phyloP scores from a whole-genome alignment of 2,113 vertebrate genomes.

The Hippocampus abdominalis region DNA sequence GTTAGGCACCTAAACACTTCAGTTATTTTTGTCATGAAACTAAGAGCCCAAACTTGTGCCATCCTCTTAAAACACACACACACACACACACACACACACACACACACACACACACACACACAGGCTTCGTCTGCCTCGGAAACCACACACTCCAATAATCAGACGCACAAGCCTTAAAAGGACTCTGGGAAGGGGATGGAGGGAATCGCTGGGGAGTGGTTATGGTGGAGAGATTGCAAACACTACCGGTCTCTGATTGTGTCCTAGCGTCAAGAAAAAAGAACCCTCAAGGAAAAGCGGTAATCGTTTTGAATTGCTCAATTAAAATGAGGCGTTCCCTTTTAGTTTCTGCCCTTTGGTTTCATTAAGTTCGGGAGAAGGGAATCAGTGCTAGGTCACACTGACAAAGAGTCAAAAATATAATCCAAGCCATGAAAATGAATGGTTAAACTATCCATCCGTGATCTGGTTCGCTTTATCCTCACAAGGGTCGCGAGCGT shows the following conservation, averaged over 20 bases:
- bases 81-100: constrained; percentile 10
- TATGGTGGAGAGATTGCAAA: constrained; percentile 11
- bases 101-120: constrained; percentile 13
- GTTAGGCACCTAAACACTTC: constrained; percentile 52
- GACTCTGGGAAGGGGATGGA: constrained; percentile 17
- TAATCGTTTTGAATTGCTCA: constrained; percentile 35
- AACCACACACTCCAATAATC: constrained; percentile 18
- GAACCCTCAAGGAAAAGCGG: constrained; percentile 18
- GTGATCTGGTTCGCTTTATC: too few species aligned
- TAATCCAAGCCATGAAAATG: not conserved
- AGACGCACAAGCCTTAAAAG: constrained; percentile 46
- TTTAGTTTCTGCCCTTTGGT: constrained; percentile 18
- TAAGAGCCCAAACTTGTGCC: constrained; percentile 10
- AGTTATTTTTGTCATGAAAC: constrained; percentile 19
- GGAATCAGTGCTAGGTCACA: constrained; percentile 7
- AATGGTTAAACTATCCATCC: not conserved
- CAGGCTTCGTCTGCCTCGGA: constrained; percentile 10
- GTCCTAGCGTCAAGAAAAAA: constrained; percentile 31
- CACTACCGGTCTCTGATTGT: constrained; percentile 31
- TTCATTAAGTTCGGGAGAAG: constrained; percentile 33
- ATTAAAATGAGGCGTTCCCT: constrained; percentile 32
- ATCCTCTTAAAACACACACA: constrained; percentile 1
- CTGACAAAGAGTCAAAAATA: constrained; percentile 11
- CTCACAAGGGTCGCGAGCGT: too few species aligned
- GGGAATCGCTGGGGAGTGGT: constrained; percentile 13